Conservation (phyloP, 2,888 invertebrate species). For the Ganaspis brasiliensis region DNA sequence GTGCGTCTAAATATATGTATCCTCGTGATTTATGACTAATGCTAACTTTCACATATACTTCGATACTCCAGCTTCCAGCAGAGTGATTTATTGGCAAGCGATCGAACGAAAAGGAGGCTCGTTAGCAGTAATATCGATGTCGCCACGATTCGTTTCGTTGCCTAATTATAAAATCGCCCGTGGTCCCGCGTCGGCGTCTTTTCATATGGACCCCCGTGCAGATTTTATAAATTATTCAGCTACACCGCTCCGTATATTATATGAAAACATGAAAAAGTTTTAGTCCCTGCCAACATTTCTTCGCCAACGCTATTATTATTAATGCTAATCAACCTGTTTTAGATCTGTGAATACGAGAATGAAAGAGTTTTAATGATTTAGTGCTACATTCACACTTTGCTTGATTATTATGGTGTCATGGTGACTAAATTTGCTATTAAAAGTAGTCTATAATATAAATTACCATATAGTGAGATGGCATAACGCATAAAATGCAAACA, state of each 20-base stretch:
- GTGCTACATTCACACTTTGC: neutral
- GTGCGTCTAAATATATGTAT: neutral
- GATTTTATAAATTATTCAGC: constrained; percentile 36
- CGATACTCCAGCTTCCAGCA: constrained; percentile 65
- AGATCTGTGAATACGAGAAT: neutral
- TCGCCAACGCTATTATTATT: constrained; percentile 66
- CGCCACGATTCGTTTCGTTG: constrained; percentile 77
- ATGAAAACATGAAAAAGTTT: constrained; percentile 63
- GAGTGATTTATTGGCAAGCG: constrained; percentile 75
- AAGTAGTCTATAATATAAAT: neutral
- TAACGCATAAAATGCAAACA: neutral
- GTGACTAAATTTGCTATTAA: neutral
- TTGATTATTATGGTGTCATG: neutral
- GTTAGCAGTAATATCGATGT: constrained; percentile 78
- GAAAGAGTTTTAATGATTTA: neutral
- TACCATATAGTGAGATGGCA: neutral
- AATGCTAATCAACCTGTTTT: constrained; percentile 67
- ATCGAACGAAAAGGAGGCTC: constrained; percentile 76
- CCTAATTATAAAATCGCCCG: constrained; percentile 77
- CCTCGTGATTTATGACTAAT: constrained; percentile 70
- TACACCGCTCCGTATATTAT: neutral
- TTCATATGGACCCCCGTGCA: constrained; percentile 56
- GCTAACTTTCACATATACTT: constrained; percentile 60
- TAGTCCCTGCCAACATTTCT: constrained; percentile 64
- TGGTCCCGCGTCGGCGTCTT: constrained; percentile 68